phyloP scores from a whole-genome alignment of 2,888 invertebrate genomes.

The Rotaria macrura region DNA sequence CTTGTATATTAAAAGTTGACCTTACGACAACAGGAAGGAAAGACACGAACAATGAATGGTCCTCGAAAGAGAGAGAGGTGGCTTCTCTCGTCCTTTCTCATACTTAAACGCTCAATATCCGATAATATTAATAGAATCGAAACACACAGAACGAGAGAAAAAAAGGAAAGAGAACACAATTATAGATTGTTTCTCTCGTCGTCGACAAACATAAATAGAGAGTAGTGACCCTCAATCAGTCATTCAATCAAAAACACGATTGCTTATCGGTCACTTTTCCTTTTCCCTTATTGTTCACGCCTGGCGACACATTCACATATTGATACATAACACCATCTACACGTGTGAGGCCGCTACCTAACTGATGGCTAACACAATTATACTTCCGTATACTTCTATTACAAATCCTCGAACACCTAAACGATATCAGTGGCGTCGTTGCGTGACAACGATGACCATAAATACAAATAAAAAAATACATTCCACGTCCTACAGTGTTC shows the following conservation, averaged over 20 bases:
- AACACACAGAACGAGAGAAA: background rate
- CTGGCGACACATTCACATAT: background rate
- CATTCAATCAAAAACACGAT: slow-evolving; percentile 1
- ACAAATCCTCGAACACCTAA: background rate
- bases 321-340: background rate
- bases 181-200: slow-evolving; percentile 12
- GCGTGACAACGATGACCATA: background rate
- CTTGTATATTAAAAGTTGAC: background rate
- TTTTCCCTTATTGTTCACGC: background rate
- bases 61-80: background rate
- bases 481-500: background rate
- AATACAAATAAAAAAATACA: background rate
- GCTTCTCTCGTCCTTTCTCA: background rate
- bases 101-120: background rate
- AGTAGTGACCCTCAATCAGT: slow-evolving; percentile 1
- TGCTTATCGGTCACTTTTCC: background rate
- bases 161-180: background rate
- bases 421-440: background rate
- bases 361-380: background rate
- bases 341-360: background rate
- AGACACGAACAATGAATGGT: background rate
- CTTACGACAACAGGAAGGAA: background rate
- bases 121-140: background rate
- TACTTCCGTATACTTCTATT: background rate
- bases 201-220: background rate